Evolutionary conservation across 2,888 invertebrate species (phyloP), one percentile per base, ranked within the genome.

Genomic region (Cyclophora albipunctata): DNA sequence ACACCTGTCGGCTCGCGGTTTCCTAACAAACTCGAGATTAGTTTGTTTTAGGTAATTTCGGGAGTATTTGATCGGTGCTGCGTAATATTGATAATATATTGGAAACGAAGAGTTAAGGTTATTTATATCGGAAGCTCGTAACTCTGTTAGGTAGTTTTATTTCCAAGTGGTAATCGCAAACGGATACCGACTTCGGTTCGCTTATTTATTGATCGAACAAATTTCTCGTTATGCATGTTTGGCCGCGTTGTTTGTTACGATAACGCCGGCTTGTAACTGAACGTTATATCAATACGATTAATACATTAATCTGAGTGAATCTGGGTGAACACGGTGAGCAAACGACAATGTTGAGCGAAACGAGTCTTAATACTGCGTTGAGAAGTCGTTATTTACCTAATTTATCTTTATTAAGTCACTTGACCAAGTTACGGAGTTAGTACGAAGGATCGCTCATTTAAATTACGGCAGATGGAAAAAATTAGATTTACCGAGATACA

Each of bases 401-500:
- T 64, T 66, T 62, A 62, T 63, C 62, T 65, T 69, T 64, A 66
- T 64, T 69, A 60, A 59, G 58, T 53, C 52, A 62, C 58, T 60
- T 63, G 64, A 55, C 55, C 49, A 54, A 61, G 58, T 64, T 63
- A 55, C 53, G 53, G 55, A 54, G 55, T 59, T 55, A 54, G 34
- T 47, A 33, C 47, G 54, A 58, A 62, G 62, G 59, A 62, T 55
- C 63, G 50, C 67, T 67, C 64, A 64, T 68, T 67, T 61, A 66
- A 70, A 69, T 68, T 66, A 63, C 51, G 51, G 46, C 49, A 49
- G 57, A 56, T 53, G 52, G 53, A 57, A 63, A 60, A 59, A 59
- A 63, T 20, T 63, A 53, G 52, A 54, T 66, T 62, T 20, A 20
- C 20, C 20, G 20, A 20, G 20, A 20, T 20, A 20, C 20, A 20